A percentile compares a stretch with the other conserved stretches of the same genome.
These are phyloP conservation scores for Hoplias malabaricus DNA, from an alignment of 2,113 vertebrate species.

Conservation along the genomic window DNA sequence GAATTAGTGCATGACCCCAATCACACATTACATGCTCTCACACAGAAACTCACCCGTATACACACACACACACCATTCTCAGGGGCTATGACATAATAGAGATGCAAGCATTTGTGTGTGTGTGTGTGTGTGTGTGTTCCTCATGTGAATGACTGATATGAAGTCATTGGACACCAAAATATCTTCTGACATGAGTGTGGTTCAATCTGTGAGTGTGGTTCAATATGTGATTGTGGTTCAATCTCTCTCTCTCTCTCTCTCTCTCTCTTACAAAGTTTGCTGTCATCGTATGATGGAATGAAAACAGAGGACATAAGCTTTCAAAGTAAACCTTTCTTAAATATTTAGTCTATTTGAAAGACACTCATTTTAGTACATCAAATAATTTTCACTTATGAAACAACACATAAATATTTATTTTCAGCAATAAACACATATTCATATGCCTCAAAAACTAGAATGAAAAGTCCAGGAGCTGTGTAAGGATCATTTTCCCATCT, in stretches of 20 bases:
- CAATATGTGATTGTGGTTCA: constrained; percentile 8
- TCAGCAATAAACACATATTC: too few species aligned
- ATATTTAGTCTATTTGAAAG: too few species aligned
- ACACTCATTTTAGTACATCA: too few species aligned
- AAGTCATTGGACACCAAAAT: constrained; percentile 42
- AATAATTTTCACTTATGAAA: too few species aligned
- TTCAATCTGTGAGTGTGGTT: too few species aligned
- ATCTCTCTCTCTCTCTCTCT: background rate
- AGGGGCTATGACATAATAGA: constrained; percentile 37
- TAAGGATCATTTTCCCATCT: too few species aligned
- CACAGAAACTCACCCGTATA: background rate
- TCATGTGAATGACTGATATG: constrained; percentile 13
- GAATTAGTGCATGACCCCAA: constrained; percentile 12
- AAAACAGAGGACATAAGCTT: background rate
- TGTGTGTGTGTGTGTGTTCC: constrained; percentile 1
- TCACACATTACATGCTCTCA: background rate
- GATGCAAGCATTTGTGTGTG: constrained; percentile 6
- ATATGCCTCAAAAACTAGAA: too few species aligned
- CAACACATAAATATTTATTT: too few species aligned
- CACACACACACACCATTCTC: background rate
- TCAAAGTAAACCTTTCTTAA: too few species aligned
- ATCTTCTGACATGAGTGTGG: constrained; percentile 37
- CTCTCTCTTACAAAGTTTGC: background rate
- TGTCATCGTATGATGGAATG: background rate
- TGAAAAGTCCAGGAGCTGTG: too few species aligned